Evolutionary conservation across 2,113 vertebrate species (phyloP).

Genomic region (Chloebia gouldiae): DNA sequence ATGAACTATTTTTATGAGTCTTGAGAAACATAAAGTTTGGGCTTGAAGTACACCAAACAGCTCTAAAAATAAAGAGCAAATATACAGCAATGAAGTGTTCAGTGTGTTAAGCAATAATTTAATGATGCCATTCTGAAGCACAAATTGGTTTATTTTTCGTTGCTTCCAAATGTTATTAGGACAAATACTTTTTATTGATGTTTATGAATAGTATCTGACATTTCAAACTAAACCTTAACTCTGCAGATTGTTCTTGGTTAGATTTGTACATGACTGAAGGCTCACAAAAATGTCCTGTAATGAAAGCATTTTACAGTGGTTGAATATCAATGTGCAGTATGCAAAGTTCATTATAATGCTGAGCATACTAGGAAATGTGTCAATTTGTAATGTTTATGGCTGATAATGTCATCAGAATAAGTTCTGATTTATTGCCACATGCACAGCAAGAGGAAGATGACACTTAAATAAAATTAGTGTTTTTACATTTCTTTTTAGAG

Average conservation of each 20-base stretch:
- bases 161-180: background rate
- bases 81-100: background rate
- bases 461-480: background rate
- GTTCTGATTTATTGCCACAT: background rate
- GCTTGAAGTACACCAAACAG: background rate
- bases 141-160: background rate
- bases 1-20: background rate
- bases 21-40: background rate
- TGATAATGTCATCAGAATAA: constrained; percentile 10
- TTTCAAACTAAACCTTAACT: constrained; percentile 19
- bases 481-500: background rate
- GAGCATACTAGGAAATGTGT: background rate
- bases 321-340: background rate
- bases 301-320: background rate
- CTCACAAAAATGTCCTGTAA: background rate
- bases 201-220: constrained; percentile 36
- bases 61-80: background rate
- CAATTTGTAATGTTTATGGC: background rate
- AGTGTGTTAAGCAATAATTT: background rate
- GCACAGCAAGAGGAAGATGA: background rate
- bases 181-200: background rate
- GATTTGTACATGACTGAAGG: constrained; percentile 9
- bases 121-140: background rate
- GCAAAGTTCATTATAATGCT: background rate
- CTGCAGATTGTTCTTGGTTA: background rate